A percentile compares a stretch with the other conserved stretches of the same genome.
These are phyloP conservation scores for Apogon talboti DNA, from an alignment of 2,797 vertebrate genomes.

Conservation along the genomic window DNA sequence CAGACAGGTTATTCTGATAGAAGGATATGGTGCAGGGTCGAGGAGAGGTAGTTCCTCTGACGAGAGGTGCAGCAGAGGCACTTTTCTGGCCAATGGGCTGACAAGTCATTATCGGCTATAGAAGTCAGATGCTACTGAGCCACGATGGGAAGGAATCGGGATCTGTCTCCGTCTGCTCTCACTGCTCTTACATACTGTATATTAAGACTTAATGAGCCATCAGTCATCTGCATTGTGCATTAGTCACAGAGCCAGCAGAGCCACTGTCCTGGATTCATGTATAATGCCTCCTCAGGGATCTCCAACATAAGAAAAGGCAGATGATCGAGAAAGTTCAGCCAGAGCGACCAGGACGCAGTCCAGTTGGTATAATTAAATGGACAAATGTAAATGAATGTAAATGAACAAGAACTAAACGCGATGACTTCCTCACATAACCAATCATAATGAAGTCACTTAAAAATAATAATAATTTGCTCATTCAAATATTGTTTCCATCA, in stretches of 20 bases:
- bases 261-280: background rate
- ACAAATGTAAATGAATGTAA: no score
- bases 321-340: constrained; percentile 16
- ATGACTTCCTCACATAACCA: no score
- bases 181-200: constrained; percentile 35
- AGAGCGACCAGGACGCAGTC: constrained; percentile 1
- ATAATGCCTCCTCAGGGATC: constrained; percentile 17
- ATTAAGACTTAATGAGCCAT: constrained; percentile 46
- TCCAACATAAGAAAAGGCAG: constrained; percentile 2
- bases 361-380: no score
- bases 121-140: constrained; percentile 25
- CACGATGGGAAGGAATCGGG: constrained; percentile 37
- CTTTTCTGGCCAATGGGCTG: constrained; percentile 38
- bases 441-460: no score
- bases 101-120: constrained; percentile 34
- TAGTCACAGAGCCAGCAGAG: constrained; percentile 2
- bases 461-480: no score
- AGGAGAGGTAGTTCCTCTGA: constrained; percentile 27
- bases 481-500: no score
- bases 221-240: constrained; percentile 31
- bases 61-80: constrained; percentile 9
- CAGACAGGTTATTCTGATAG: constrained; percentile 19
- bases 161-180: constrained; percentile 31
- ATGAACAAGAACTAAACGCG: no score
- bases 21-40: background rate